Evolutionary conservation across 2,797 vertebrate species (phyloP).

Genomic region (Chromobotia macracanthus): DNA sequence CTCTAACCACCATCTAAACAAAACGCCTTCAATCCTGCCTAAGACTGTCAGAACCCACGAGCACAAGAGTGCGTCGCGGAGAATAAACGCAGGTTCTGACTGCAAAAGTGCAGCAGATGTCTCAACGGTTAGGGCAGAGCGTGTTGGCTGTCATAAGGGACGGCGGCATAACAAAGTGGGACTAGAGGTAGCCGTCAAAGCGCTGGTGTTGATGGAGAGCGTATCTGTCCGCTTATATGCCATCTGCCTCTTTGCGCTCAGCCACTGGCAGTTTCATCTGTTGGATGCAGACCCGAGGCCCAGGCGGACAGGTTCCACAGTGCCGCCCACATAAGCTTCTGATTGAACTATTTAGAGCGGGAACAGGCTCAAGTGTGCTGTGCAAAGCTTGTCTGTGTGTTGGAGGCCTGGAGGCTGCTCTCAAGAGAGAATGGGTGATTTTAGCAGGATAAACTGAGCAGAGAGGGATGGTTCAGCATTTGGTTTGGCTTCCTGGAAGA

Average conservation of each 20-base stretch:
- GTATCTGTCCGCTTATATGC: constrained; percentile 72
- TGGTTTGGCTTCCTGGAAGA: constrained; percentile 27
- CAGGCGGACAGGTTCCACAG: constrained; percentile 60
- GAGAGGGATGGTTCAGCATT: constrained; percentile 20
- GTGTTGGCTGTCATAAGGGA: constrained; percentile 28
- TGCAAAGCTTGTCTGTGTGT: constrained; percentile 36
- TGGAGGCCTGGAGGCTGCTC: constrained; percentile 52
- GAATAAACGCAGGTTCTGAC: constrained; percentile 36
- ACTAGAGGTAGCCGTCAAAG: constrained; percentile 60
- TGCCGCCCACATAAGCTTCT: constrained; percentile 41
- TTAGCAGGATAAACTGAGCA: constrained; percentile 13
- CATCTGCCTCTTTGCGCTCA: constrained; percentile 72
- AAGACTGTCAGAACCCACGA: constrained; percentile 11
- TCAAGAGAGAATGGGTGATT: constrained; percentile 42
- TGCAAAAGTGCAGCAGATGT: constrained; percentile 18
- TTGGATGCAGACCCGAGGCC: constrained; percentile 65
- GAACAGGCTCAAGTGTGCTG: constrained; percentile 60
- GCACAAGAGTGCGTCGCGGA: neutral
- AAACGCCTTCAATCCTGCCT: constrained; percentile 15
- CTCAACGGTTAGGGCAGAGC: constrained; percentile 4
- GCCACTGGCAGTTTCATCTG: constrained; percentile 70
- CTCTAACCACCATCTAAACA: neutral
- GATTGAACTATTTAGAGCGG: constrained; percentile 59
- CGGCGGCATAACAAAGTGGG: constrained; percentile 49
- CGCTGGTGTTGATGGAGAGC: constrained; percentile 72